Base-by-base conservation (phyloP, 92 coral and sea anemone genomes). In the Metridium senile region DNA sequence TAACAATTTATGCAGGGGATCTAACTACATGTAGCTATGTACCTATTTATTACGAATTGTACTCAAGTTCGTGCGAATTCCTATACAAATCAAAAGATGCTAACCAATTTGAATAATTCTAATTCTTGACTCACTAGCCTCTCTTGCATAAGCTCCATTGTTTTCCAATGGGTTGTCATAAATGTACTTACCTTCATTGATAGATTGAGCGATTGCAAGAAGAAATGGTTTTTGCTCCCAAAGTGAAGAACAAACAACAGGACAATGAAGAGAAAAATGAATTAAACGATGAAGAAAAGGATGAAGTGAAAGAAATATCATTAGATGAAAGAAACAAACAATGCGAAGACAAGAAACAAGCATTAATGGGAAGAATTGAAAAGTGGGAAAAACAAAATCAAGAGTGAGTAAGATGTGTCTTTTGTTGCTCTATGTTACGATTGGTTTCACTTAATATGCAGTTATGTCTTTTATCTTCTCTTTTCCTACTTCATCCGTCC, bases 201-300 rank as follows among this genome's bases (percentile, higher is more conserved):
- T 71, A 94, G 98, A 90, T 94, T 72, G 98, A 94, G 72, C 75
- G 89, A 74, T 97, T 87, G 45, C 79, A 89, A 11, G 93, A 89
- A 65, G 89, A 84, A 22, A 53, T 32, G 17, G 58, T 51, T 22
- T 43, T 69, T 4, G 66, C 76, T 9, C 62, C 74, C 25, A 72
- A 1, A 9, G 31, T 11, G 49, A 62, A 43, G 68, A 74, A 29
- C 69, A 67, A 13, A 39, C 58, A 70, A 47, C 46, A 63, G 13
- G 31, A 26, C 35, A 46, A 70, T 25, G 83, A 74, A 35, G 74
- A 78, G 58, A 66, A 77, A 45, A 77, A 77, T 10, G 68, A 76
- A 21, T 56, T 35, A 62, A 82, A 30, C 0, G 32, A 61, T 49
- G 70, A 67, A n/a, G 87, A 87, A 56, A 72, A 53, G 13, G 62